Percentiles rank a stretch among this genome's conserved stretches.
phyloP scores from a whole-genome alignment of 2,113 vertebrate species.

The Solea solea region DNA sequence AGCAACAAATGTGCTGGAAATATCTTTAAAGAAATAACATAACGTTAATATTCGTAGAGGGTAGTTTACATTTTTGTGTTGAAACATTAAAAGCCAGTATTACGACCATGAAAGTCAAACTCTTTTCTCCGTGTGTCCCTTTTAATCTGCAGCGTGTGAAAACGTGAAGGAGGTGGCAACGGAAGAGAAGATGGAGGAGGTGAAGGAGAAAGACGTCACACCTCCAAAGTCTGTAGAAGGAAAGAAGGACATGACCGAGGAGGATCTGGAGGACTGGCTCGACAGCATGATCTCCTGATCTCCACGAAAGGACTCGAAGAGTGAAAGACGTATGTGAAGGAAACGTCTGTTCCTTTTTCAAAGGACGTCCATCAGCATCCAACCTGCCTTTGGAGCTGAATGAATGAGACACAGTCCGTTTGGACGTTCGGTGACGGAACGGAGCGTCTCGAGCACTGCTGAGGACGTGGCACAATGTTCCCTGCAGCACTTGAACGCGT shows the following conservation, averaged over 20 bases:
- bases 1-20: too few species aligned
- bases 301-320: neutral
- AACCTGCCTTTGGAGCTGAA: neutral
- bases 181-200: constrained; percentile 23
- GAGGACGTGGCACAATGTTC: constrained; percentile 37
- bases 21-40: too few species aligned
- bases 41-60: too few species aligned
- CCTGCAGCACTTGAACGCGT: neutral
- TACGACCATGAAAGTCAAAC: neutral
- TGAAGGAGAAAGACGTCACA: constrained; percentile 15
- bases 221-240: constrained; percentile 16
- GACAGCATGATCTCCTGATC: constrained; percentile 95
- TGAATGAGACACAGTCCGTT: constrained; percentile 10
- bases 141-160: constrained; percentile 33
- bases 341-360: too few species aligned
- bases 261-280: constrained; percentile 96
- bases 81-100: too few species aligned
- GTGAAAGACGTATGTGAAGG: too few species aligned
- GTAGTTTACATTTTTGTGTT: too few species aligned
- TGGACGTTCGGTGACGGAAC: constrained; percentile 8
- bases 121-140: neutral
- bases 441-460: constrained; percentile 9
- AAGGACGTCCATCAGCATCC: too few species aligned
- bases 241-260: constrained; percentile 84
- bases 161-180: constrained; percentile 33